Evolutionary conservation across 2,797 vertebrate species (phyloP).

Genomic region (Peromyscus nudipes): DNA sequence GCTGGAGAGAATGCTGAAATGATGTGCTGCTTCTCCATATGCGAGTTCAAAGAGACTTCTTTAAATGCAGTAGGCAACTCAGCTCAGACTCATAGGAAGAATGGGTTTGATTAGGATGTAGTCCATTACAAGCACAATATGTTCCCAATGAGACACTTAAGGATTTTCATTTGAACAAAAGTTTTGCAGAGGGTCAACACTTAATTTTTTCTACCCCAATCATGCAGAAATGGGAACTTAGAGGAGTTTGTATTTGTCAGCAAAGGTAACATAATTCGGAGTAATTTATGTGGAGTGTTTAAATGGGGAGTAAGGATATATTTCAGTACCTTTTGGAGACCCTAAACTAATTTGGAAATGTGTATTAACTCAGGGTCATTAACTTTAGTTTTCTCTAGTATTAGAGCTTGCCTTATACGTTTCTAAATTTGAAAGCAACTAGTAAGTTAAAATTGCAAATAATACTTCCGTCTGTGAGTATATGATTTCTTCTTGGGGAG

Average conservation of each 20-base stretch:
- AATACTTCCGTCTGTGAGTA: neutral
- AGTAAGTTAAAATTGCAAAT: neutral
- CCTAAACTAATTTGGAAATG: neutral
- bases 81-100: neutral
- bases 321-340: neutral
- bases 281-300: neutral
- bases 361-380: neutral
- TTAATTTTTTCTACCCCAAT: neutral
- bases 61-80: slow-evolving; percentile 37
- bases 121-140: neutral
- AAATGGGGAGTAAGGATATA: neutral
- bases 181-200: neutral
- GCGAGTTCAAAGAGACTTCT: slow-evolving; percentile 65
- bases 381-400: neutral
- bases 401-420: neutral
- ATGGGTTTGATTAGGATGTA: neutral
- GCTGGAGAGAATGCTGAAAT: slow-evolving; percentile 76
- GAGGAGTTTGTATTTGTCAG: neutral
- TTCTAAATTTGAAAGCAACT: neutral
- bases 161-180: neutral
- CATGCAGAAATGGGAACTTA: neutral
- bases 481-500: too few species aligned
- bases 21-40: slow-evolving; percentile 64
- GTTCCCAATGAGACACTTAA: neutral
- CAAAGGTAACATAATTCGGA: neutral